A percentile compares a stretch with the other conserved stretches of the same genome.
Evolutionary conservation across 2,113 vertebrate species (phyloP).

Genomic region (Chaetodon trifascialis): DNA sequence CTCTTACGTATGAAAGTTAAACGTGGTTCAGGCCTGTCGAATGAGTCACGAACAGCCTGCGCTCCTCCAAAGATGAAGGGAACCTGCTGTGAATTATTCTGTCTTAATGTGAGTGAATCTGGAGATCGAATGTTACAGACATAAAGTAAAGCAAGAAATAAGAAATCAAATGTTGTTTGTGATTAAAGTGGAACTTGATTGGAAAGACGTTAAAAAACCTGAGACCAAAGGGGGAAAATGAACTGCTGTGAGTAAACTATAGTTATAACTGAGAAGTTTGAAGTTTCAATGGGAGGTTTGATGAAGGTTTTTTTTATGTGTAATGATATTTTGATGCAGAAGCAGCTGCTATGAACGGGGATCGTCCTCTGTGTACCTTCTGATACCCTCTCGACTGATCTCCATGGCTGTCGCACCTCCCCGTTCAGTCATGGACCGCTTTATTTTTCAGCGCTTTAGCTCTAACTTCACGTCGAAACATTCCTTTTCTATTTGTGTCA

Average conservation of each 20-base stretch:
- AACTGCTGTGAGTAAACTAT: neutral
- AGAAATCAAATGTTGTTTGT: too few species aligned
- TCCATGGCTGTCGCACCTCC: neutral
- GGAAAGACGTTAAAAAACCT: neutral
- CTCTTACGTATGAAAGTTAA: neutral
- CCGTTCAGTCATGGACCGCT: neutral
- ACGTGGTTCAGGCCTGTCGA: neutral
- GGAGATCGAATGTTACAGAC: too few species aligned
- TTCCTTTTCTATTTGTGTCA: neutral
- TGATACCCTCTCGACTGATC: neutral
- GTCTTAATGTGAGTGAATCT: too few species aligned
- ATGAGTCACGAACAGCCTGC: neutral
- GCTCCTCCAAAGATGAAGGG: neutral
- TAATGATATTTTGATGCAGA: too few species aligned
- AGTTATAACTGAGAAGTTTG: too few species aligned
- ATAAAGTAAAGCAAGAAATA: too few species aligned
- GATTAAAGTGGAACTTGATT: too few species aligned
- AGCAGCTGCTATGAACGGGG: neutral
- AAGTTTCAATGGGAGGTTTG: too few species aligned
- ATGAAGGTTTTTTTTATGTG: neutral
- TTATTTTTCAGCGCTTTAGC: too few species aligned
- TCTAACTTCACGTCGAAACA: neutral
- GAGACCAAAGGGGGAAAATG: neutral
- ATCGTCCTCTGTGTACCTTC: neutral
- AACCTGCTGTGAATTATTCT: too few species aligned